A percentile compares a stretch with the other conserved stretches of the same genome.
Conservation (phyloP, 2,888 invertebrate genomes). For the Miltochrista miniata region DNA sequence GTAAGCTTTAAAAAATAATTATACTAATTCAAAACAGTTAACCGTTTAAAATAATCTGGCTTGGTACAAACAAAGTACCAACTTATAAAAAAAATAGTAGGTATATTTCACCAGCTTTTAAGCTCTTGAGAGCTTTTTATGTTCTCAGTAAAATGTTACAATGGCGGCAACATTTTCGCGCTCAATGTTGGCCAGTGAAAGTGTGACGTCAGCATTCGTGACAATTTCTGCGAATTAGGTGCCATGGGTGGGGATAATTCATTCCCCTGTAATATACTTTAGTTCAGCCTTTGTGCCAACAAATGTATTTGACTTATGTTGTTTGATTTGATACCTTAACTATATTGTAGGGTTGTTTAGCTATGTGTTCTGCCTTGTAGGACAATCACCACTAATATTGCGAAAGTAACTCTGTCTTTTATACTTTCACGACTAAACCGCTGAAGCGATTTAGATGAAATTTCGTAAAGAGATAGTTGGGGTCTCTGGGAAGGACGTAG, state of each 20-base stretch:
- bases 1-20: too few relatives aligned
- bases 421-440: too few relatives aligned
- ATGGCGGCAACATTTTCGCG: slow-evolving; percentile 10
- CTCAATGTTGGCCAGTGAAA: slow-evolving; percentile 4
- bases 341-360: neutral
- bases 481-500: too few relatives aligned
- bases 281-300: slow-evolving; percentile 6
- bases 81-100: too few relatives aligned
- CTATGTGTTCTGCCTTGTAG: neutral
- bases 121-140: slow-evolving; percentile 3
- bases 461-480: too few relatives aligned
- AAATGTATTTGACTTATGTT: neutral
- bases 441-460: too few relatives aligned
- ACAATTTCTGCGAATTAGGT: slow-evolving; percentile 30
- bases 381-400: too few relatives aligned
- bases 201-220: slow-evolving; percentile 27
- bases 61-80: too few relatives aligned
- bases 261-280: slow-evolving; percentile 7
- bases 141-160: slow-evolving; percentile 6
- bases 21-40: too few relatives aligned
- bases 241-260: slow-evolving; percentile 16
- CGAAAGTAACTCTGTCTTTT: too few relatives aligned
- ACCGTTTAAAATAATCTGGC: too few relatives aligned
- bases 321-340: neutral
- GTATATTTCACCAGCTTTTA: neutral